Evolutionary conservation across 2,888 invertebrate species (phyloP).

Genomic region (Microplitis deprimator): DNA sequence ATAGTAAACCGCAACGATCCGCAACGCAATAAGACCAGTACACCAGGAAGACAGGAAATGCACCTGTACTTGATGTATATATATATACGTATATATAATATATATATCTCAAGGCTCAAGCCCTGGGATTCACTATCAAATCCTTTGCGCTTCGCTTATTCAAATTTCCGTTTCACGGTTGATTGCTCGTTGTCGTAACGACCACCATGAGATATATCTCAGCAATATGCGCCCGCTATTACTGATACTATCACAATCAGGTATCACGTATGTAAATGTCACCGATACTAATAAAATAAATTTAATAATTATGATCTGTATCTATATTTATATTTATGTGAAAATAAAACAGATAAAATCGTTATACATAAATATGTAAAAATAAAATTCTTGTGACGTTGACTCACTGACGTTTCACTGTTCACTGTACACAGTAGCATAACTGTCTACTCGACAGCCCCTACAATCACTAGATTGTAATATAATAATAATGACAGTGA

Average conservation of each 20-base stretch:
- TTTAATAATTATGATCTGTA: neutral
- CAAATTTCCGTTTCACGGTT: slow-evolving; percentile 50
- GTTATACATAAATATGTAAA: neutral
- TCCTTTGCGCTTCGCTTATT: slow-evolving; percentile 44
- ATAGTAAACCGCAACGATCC: slow-evolving; percentile 37
- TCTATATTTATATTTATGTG: too few species aligned
- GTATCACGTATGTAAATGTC: neutral
- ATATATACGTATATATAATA: neutral
- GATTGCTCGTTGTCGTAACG: slow-evolving; percentile 36
- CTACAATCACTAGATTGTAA: slow-evolving; percentile 7
- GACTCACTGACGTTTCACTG: slow-evolving; percentile 34
- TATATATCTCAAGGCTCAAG: neutral
- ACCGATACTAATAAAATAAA: neutral
- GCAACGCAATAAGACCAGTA: slow-evolving; percentile 27
- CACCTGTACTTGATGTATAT: slow-evolving; percentile 12
- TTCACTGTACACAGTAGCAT: slow-evolving; percentile 9
- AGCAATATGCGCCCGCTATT: slow-evolving; percentile 17
- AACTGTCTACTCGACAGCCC: slow-evolving; percentile 20
- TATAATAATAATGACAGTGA: neutral
- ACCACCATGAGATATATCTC: slow-evolving; percentile 22
- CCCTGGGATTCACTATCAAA: slow-evolving; percentile 45
- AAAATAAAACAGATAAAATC: neutral
- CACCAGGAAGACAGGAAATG: neutral
- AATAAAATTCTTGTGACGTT: neutral
- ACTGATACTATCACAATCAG: slow-evolving; percentile 4